Evolutionary conservation across 1,140 invertebrate genomes (phyloP).

Genomic region (Anastrepha ludens): DNA sequence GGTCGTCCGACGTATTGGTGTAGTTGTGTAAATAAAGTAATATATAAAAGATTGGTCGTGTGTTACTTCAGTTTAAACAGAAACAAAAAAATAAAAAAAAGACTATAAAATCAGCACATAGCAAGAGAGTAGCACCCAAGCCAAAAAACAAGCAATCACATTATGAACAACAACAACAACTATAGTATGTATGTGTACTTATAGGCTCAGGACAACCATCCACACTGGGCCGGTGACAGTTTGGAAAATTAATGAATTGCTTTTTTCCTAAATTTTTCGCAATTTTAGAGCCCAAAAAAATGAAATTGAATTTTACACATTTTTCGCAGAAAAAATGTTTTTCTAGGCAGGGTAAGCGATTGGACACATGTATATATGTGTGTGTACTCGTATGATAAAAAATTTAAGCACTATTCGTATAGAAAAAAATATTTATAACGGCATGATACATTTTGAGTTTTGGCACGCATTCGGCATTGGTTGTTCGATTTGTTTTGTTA

Average conservation of each 20-base stretch:
- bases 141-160: neutral
- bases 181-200: conserved; percentile 26
- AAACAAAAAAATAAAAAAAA: neutral
- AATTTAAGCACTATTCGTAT: neutral
- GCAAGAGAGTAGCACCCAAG: neutral
- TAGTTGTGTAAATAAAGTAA: conserved; percentile 71
- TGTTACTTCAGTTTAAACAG: conserved; percentile 36
- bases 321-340: conserved; percentile 53
- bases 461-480: conserved; percentile 17
- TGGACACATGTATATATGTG: neutral
- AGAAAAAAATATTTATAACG: conserved; percentile 22
- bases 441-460: conserved; percentile 52
- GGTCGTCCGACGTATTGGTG: conserved; percentile 18
- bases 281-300: conserved; percentile 69
- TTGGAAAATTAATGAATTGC: conserved; percentile 73
- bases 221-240: conserved; percentile 18
- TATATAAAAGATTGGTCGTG: conserved; percentile 64
- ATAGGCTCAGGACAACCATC: no score
- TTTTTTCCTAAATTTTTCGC: conserved; percentile 63
- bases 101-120: neutral
- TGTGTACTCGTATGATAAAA: neutral
- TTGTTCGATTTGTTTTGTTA: conserved; percentile 3
- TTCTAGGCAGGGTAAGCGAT: neutral
- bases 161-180: conserved; percentile 4
- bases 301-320: conserved; percentile 63